Percentiles rank a stretch among this genome's conserved stretches.
phyloP scores from a whole-genome alignment of 2,797 vertebrate genomes.

The Acrocephalus scirpaceus region DNA sequence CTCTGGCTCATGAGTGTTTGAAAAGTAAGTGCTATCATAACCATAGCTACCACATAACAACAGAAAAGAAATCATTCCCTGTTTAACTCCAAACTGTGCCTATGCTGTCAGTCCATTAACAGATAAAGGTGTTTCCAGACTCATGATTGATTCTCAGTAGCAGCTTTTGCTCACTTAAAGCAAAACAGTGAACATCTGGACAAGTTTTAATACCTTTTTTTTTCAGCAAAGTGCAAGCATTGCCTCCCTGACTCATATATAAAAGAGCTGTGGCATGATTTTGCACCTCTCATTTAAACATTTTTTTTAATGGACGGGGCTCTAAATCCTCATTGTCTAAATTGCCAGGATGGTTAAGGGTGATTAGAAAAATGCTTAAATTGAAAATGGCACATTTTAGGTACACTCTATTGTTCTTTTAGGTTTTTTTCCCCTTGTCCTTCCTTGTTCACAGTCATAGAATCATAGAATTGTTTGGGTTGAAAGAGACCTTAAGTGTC shows the following conservation, averaged over 20 bases:
- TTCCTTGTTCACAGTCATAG: not conserved
- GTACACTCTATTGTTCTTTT: not conserved
- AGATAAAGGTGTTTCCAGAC: not conserved
- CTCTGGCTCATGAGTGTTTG: not conserved
- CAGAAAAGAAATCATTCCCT: not conserved
- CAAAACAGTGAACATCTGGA: not conserved
- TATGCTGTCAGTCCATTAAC: not conserved
- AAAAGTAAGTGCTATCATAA: not conserved
- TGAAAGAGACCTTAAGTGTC: not conserved
- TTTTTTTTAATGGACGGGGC: not conserved
- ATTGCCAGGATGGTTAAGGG: not conserved
- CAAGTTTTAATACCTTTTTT: not conserved
- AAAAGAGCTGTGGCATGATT: not conserved
- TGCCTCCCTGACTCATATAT: not conserved
- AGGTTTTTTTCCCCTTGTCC: rapidly evolving
- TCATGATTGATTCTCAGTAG: not conserved
- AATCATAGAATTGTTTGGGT: not conserved
- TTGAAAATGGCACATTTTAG: not conserved
- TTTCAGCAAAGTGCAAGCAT: not conserved
- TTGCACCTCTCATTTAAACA: not conserved
- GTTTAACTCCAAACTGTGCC: not conserved
- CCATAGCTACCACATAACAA: not conserved
- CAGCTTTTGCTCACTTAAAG: not conserved
- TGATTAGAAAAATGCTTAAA: not conserved
- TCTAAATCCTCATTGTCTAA: not conserved